Evolutionary conservation across 2,113 vertebrate species (phyloP), one percentile per base, ranked within the genome.

Genomic region (Dicrurus megarhynchus): DNA sequence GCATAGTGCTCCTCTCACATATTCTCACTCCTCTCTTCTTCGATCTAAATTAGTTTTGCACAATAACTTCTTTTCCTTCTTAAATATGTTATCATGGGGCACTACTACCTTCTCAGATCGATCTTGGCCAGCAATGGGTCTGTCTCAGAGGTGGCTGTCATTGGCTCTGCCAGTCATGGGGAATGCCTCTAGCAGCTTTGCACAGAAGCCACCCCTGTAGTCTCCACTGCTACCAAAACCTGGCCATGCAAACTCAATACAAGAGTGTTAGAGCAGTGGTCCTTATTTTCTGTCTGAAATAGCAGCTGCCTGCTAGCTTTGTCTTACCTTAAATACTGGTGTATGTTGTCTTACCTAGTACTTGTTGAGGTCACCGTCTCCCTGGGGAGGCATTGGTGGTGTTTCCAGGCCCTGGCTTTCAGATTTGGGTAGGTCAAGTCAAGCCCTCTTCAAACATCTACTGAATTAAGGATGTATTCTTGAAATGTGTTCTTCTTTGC

Each of bases 81-180:
- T 35, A 32, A 49, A 20, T 65, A 23, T 35, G 14, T 47, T 61
- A 9, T 47, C 53, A 13, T 24, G 47, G 8, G 21, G 6, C 7
- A 10, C 47, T 55, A 7, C 11, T 60, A 0, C 30, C 21, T 61
- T 55, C 17, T 69, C 41, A 35, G 61, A 47, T 39, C 0, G 0
- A 41, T 39, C 70, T 68, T 47, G n/a, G 20, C 24, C 30, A 55
- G 30, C 21, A 24, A 24, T 0, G 0, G 4, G 6, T 53, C 39
- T 1, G 0, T 55, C 47, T 60, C 30, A 46, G 20, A 55, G n/a
- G 30, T 21, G 8, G 20, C 39, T 68, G n/a, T 30, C 61, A 53
- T 11, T 76, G 39, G 30, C 55, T 76, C 30, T 75, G 24, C 24
- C 6, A 12, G 47, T 41, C 24, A 32, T 2, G 17, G 70, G 12